Base-by-base conservation (phyloP, 1,140 invertebrate species). In the Eumeta japonica region DNA sequence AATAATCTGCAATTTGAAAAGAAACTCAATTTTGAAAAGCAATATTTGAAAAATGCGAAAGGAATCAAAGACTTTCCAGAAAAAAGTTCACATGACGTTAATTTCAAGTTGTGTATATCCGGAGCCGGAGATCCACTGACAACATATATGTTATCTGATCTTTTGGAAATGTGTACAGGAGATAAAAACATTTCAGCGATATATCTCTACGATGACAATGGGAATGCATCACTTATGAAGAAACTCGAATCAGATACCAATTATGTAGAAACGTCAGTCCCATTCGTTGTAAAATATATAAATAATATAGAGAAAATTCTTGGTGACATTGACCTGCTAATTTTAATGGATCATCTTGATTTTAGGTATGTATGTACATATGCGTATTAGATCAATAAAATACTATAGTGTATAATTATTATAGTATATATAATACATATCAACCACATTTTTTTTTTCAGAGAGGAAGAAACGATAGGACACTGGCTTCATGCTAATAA, bases 231-330 rank as follows among this genome's bases (percentile, higher is more conserved):
- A 19, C 61, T 62, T 30, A 52, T 67, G 52, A 46, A 68, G 19
- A 52, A 36, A 20, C 44, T 73, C 12, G 68, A 73, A 52, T 39
- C 38, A 16, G 60, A 73, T 49, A n/a, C n/a, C n/a, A n/a, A n/a
- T n/a, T n/a, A n/a, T 65, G 64, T 46, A 58, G 50, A 41, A 70
- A 54, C 29, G 40, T 68, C 32, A 37, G 40, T 12, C 55, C 48
- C 20, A 34, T 59, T 45, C 47, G 55, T n/a, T 14, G 41, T 47
- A 14, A 71, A 58, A 55, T 45, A 55, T 16, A 54, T 73, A 2
- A 70, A 60, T 58, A 50, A 50, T 37, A 50, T 62, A 20, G 51
- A 62, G 10, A 70, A 62, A 55, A 48, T 70, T 45, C 50, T 73
- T 1, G 62, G 62, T 17, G 46, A 50, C 36, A 44, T 57, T 3